Base-by-base conservation (phyloP, 2,888 invertebrate species). In the Marasmarcha lunaedactyla region DNA sequence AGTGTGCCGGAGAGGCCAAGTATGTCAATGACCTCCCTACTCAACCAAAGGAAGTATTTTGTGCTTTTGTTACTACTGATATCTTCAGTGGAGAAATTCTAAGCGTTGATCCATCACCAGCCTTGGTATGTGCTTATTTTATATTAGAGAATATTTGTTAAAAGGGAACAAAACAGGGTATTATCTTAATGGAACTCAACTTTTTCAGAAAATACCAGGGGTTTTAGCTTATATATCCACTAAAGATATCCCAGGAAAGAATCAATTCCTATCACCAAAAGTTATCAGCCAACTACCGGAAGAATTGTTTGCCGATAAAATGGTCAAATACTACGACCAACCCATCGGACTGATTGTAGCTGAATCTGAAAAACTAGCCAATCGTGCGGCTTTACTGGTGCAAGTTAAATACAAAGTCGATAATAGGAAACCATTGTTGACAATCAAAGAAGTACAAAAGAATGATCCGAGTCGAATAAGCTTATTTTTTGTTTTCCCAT, bases 231-330 rank as follows among this genome's bases (percentile, higher is more conserved):
- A 86, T 49, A 79, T 84, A 43, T 65, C 76, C 10, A 86, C 85
- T n/a, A 74, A 84, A 48, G 89, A 89, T 52, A 81, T 90, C 39
- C 88, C 89, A 1, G 90, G 90, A 4, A 56, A 59, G 37, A 90
- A 90, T 60, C 57, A 62, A 38, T 86, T 81, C 48, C 63, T 72
- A 14, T 54, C 70, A 3, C 39, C 25, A 1, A 47, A 47, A 37
- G 39, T 49, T 7, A 11, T 14, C 12, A 14, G 26, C 1, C 26
- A 41, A 7, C n/a, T 20, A 1, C 46, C 49, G 15, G 73, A 76
- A 49, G 66, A 72, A 48, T 47, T 77, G 33, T 65, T 78, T 42
- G 78, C 74, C 3, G 33, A 33, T 4, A 33, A 6, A 33, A 33
- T n/a, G 25, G 57, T 71, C 0, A 62, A 59, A 42, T 62, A 59